Evolutionary conservation across 1,140 invertebrate species (phyloP).

Genomic region (Dendrolimus kikuchii): DNA sequence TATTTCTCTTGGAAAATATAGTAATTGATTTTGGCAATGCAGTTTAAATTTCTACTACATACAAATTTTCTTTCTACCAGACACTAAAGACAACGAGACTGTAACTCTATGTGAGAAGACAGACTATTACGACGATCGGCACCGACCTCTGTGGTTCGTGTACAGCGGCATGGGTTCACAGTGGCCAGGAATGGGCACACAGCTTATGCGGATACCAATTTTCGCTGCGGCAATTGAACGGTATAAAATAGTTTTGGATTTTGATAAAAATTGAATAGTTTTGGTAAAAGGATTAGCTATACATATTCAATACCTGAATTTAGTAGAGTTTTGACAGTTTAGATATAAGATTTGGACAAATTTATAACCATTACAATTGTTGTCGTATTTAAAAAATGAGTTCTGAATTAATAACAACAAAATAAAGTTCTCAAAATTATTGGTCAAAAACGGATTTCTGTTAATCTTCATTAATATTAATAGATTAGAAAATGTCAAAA

Average conservation of each 20-base stretch:
- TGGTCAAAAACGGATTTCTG: background rate
- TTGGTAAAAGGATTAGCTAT: too few species aligned
- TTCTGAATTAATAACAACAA: background rate
- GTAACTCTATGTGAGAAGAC: conserved; percentile 49
- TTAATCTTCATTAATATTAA: background rate
- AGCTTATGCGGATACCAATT: conserved; percentile 75
- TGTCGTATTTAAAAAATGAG: background rate
- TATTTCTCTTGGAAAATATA: too few species aligned
- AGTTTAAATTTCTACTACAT: background rate
- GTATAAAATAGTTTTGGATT: conserved; percentile 26
- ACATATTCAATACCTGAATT: too few species aligned
- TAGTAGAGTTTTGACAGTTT: too few species aligned
- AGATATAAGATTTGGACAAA: too few species aligned
- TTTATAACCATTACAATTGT: too few species aligned
- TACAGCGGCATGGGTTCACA: conserved; percentile 93
- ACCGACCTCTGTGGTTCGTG: conserved; percentile 84
- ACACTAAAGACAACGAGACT: conserved; percentile 71
- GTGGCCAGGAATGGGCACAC: conserved; percentile 86
- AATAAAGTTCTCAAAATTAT: background rate
- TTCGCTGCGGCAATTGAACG: conserved; percentile 82
- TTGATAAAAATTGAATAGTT: too few species aligned
- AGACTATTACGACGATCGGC: conserved; percentile 69
- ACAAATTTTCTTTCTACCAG: conserved; percentile 7
- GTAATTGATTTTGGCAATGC: too few species aligned
- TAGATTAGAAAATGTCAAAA: background rate